phyloP scores from a whole-genome alignment of 2,113 vertebrate genomes.

The Drymodes brunneopygia region DNA sequence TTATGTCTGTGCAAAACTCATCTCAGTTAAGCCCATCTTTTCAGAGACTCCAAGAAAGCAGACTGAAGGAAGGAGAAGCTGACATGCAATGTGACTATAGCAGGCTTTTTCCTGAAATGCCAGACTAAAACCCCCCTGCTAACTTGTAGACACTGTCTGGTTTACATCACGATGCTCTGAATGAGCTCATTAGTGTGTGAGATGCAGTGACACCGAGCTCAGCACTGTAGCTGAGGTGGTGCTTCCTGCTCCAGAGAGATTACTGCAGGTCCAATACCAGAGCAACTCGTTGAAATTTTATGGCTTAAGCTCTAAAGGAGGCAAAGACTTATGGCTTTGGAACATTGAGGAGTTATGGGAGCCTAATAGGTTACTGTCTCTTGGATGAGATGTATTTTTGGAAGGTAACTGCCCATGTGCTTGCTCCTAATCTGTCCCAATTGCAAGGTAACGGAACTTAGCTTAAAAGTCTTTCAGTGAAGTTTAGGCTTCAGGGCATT shows the following conservation, averaged over 20 bases:
- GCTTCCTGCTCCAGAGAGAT: background rate
- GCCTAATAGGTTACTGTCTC: background rate
- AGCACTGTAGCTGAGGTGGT: background rate
- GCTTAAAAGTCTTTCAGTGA: background rate
- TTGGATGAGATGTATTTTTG: background rate
- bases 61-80: background rate
- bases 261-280: background rate
- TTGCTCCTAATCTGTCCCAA: background rate
- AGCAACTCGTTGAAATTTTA: background rate
- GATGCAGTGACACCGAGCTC: background rate
- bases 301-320: background rate
- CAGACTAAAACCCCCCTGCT: background rate
- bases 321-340: background rate
- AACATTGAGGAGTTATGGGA: background rate
- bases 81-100: background rate
- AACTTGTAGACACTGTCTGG: background rate
- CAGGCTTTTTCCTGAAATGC: background rate
- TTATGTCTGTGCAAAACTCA: background rate
- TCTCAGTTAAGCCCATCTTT: background rate
- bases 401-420: background rate
- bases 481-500: background rate
- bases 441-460: background rate
- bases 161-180: background rate
- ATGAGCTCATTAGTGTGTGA: background rate
- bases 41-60: background rate